Base-by-base conservation (phyloP, 2,797 vertebrate genomes). In the Neosilurus mollespiculum region DNA sequence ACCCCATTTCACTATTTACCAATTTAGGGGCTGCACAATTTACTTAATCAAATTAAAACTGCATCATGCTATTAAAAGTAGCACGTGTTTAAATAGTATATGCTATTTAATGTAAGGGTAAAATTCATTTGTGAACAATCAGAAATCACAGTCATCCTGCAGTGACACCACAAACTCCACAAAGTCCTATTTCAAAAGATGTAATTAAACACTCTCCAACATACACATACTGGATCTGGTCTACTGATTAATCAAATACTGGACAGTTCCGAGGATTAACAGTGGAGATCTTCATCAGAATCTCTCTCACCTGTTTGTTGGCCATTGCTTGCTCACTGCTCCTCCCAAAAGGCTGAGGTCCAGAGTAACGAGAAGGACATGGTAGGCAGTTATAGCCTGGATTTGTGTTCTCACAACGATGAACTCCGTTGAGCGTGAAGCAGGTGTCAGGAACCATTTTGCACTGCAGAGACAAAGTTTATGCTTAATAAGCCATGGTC, bases 311-410 rank as follows among this genome's bases (percentile, higher is more conserved):
- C 97, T 99, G 98, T 92, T 98, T 99, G 90, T 96, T 97, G 80
- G 94, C 93, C 11, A 93, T 95, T 81, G 98, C 98, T 53, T 98
- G 93, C 81, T 97, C 96, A 49, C 96, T 90, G 4, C 97, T 95
- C 85, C 86, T 95, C 84, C 98, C 98, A 1, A 95, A 99, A 4
- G 98, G 98, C 90, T 99, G 98, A 0, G 93, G 86, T 66, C 98
- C 98, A 0, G 96, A 94, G 93, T 95, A 99, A 72, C 97, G 97
- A 0, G 95, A 72, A 0, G 98, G 98, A 88, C 98, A 99, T 64
- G 97, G 97, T 73, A 96, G 91, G 84, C 98, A 99, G 91, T 99
- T 97, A 92, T 99, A 99, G 14, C 98, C 98, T 0, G 98, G 98
- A 53, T 95, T 95, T 0, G 97, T 98, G 91, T 99, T 99, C 90